Conservation (phyloP, 2,888 invertebrate genomes). For the Mesopsocus fuscifrons region DNA sequence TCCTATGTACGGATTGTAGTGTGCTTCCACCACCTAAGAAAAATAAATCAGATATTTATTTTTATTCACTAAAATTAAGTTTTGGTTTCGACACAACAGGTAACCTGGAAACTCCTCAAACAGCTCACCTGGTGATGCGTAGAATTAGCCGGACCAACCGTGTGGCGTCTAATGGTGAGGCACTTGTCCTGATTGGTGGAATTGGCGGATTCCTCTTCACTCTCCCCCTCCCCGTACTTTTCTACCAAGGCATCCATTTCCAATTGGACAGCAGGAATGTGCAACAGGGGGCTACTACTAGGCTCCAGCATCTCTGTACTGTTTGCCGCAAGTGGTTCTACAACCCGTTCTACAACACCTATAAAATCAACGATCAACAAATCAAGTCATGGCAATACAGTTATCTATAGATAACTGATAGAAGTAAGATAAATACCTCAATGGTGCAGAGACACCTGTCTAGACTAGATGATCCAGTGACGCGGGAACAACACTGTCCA, state of each 20-base stretch:
- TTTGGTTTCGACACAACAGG: no score
- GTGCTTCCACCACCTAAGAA: conserved; percentile 28
- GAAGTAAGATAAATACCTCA: no score
- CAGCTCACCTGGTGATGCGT: conserved; percentile 69
- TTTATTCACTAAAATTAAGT: not conserved
- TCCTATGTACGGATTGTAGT: conserved; percentile 27
- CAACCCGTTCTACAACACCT: conserved; percentile 36
- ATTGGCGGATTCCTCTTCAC: conserved; percentile 19
- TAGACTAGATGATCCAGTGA: no score
- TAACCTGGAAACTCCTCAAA: no score
- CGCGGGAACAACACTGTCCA: no score
- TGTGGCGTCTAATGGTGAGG: conserved; percentile 62
- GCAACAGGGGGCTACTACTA: not conserved
- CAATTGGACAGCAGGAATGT: conserved; percentile 28
- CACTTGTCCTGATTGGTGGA: conserved; percentile 25
- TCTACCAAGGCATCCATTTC: conserved; percentile 22
- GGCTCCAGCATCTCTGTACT: conserved; percentile 11
- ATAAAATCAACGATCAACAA: no score
- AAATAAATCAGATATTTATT: conserved; percentile 9
- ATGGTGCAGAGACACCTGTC: no score
- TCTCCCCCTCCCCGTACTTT: conserved; percentile 34
- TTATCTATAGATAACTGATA: no score
- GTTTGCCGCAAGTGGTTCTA: conserved; percentile 24
- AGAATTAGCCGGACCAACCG: conserved; percentile 83
- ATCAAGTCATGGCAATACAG: no score